These are phyloP conservation scores for Laspeyria flexula DNA, from an alignment of 2,888 invertebrate genomes.

Conservation along the genomic window DNA sequence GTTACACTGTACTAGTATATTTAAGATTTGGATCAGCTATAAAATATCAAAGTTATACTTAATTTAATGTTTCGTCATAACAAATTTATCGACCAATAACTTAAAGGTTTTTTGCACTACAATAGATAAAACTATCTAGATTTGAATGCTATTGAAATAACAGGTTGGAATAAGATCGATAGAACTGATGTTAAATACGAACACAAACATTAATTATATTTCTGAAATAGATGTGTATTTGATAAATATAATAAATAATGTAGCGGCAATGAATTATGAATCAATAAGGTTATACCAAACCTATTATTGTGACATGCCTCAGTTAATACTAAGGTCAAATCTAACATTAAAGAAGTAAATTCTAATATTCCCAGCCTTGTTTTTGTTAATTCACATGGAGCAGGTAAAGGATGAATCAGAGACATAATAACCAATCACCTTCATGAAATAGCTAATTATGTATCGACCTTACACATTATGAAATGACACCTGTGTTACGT, in stretches of 20 bases:
- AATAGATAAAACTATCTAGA: slow-evolving; percentile 9
- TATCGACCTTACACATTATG: slow-evolving; percentile 52
- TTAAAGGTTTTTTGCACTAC: slow-evolving; percentile 7
- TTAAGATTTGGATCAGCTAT: too few relatives aligned
- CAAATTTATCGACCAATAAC: not conserved
- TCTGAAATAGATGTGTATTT: slow-evolving; percentile 4
- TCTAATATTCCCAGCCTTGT: slow-evolving; percentile 24
- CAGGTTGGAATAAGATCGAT: slow-evolving; percentile 1
- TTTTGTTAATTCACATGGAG: slow-evolving; percentile 28
- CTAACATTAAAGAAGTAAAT: slow-evolving; percentile 15
- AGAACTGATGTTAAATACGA: not conserved
- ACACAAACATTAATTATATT: slow-evolving; percentile 7
- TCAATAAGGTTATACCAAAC: slow-evolving; percentile 11
- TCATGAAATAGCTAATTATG: slow-evolving; percentile 49
- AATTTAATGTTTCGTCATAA: slow-evolving; percentile 3
- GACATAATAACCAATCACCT: slow-evolving; percentile 37
- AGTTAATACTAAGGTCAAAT: slow-evolving; percentile 17
- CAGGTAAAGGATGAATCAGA: slow-evolving; percentile 36
- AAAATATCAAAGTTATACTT: not conserved
- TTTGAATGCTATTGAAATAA: slow-evolving; percentile 6
- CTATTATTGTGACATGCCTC: slow-evolving; percentile 10
- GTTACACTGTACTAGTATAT: too few relatives aligned
- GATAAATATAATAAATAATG: not conserved
- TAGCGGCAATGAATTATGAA: slow-evolving; percentile 9
- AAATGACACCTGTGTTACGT: slow-evolving; percentile 49